Evolutionary conservation across 1,140 invertebrate genomes (phyloP), one percentile per base, ranked within the genome.

Genomic region (Cherax destructor): DNA sequence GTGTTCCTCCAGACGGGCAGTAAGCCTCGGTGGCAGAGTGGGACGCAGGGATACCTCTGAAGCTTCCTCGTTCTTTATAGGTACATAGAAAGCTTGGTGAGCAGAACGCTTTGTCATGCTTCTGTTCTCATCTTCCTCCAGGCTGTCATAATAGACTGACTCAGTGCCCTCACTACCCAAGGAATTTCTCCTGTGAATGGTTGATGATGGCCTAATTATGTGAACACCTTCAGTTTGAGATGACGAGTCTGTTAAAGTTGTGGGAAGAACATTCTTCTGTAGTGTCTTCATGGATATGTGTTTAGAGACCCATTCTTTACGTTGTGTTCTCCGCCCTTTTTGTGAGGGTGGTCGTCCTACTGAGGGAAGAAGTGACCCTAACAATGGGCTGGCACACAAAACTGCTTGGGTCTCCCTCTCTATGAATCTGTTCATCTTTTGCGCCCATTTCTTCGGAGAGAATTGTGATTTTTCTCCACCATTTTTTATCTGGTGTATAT

Each of bases 301-400:
- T 52, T 92, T 92, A 3, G 92, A 91, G 47, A 92, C 78, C 92
- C 92, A 92, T 74, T 92, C 92, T 78, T 87, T 90, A 61, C 92
- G 72, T 56, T 90, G 89, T 13, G 84, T 61, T 11, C 86, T 72
- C 69, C 88, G 78, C 1, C 84, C 92, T 30, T 81, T 30, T 69
- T 76, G 56, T 13, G 30, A 79, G 1, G 72, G 50, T 5, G 59
- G 18, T 52, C 50, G 47, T 10, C 59, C 50, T n/a, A 69, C 47
- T 30, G 61, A 59, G 24, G 88, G 77, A 10, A 78, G 72, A 3
- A 83, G 56, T 7, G 72, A 24, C 30, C 77, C 77, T 74, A 92
- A 77, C 13, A 92, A 83, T 41, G 92, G 88, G 72, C 88, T 92
- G 6, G 61, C 24, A n/a, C 56, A 56, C 41, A 92, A 72, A 16